phyloP scores from a whole-genome alignment of 2,888 invertebrate species.

The Syrphus vitripennis region DNA sequence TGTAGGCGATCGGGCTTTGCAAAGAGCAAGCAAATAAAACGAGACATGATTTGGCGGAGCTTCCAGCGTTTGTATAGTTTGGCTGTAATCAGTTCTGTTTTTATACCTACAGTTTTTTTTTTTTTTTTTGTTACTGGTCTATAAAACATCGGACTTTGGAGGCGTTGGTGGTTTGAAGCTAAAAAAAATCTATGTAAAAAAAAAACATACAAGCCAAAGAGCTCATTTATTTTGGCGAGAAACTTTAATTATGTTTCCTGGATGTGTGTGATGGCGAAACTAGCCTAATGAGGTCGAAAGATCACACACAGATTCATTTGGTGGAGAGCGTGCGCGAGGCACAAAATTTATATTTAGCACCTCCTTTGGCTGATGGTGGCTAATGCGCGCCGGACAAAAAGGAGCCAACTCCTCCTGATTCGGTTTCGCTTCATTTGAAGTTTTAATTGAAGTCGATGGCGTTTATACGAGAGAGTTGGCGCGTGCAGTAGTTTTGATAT shows the following conservation, averaged over 20 bases:
- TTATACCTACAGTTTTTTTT: slow-evolving; percentile 27
- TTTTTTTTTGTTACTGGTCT: slow-evolving; percentile 31
- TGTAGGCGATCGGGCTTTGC: slow-evolving; percentile 44
- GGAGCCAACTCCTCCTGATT: slow-evolving; percentile 10
- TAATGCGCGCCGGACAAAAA: slow-evolving; percentile 2
- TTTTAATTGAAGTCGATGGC: slow-evolving; percentile 52
- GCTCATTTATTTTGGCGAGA: slow-evolving; percentile 65
- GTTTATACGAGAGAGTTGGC: not conserved
- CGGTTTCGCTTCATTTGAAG: slow-evolving; percentile 58
- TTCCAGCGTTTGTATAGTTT: slow-evolving; percentile 22
- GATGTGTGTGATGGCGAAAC: slow-evolving; percentile 58
- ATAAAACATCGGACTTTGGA: slow-evolving; percentile 4
- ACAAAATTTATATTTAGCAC: slow-evolving; percentile 50
- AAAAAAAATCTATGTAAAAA: slow-evolving; percentile 1
- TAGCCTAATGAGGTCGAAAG: slow-evolving; percentile 68
- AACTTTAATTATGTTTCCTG: slow-evolving; percentile 71
- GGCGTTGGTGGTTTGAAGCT: slow-evolving; percentile 27
- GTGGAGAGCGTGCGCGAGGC: not conserved
- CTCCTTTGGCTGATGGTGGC: slow-evolving; percentile 34
- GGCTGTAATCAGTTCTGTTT: slow-evolving; percentile 49
- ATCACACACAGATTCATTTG: slow-evolving; percentile 64
- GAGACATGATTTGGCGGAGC: slow-evolving; percentile 43
- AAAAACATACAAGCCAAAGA: not conserved
- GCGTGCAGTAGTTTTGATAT: slow-evolving; percentile 15
- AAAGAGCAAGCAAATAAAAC: slow-evolving; percentile 44